Evolutionary conservation across 2,888 invertebrate genomes (phyloP).

Genomic region (Balanococcus diminutus): DNA sequence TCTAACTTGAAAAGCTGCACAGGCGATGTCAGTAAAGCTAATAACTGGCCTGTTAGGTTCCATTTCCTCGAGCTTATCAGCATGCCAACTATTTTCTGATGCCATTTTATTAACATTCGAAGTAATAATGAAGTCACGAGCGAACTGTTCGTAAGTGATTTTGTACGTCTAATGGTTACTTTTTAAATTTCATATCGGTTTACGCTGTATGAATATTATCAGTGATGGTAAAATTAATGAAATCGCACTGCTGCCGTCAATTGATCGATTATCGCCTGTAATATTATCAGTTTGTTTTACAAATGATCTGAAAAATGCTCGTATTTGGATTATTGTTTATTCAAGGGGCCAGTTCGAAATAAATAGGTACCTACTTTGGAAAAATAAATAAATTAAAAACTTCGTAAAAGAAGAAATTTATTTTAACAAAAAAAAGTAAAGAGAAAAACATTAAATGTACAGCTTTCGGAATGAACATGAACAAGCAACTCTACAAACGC

Average conservation of each 20-base stretch:
- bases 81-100: slow-evolving; percentile 65
- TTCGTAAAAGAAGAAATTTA: neutral
- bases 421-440: neutral
- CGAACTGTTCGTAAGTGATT: neutral
- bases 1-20: slow-evolving; percentile 87
- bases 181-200: neutral
- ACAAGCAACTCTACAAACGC: neutral
- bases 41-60: slow-evolving; percentile 66
- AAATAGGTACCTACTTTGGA: neutral
- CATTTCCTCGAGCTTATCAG: neutral
- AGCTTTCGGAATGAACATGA: neutral
- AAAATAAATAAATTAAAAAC: neutral
- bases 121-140: neutral
- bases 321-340: too few relatives aligned
- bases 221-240: neutral
- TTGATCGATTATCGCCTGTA: neutral
- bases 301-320: neutral
- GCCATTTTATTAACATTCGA: neutral
- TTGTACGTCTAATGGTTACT: neutral
- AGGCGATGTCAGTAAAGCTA: slow-evolving; percentile 84
- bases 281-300: neutral
- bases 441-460: neutral
- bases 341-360: neutral
- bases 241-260: neutral
- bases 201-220: neutral